A percentile compares a stretch with the other conserved stretches of the same genome.
phyloP scores from a whole-genome alignment of 2,797 vertebrate genomes.

The Urophycis tenuis region DNA sequence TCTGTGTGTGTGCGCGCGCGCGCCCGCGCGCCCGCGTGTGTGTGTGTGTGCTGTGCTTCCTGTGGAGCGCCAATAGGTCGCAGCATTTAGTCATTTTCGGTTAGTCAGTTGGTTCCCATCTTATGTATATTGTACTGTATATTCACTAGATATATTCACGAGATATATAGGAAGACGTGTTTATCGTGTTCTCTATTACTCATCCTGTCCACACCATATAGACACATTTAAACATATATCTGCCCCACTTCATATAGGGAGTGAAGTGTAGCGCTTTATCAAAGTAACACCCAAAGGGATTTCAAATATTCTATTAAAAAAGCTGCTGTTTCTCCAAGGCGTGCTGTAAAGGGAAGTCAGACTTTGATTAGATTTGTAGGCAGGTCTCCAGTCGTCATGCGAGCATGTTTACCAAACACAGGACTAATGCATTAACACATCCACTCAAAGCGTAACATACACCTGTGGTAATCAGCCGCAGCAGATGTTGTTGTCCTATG shows the following conservation, averaged over 20 bases:
- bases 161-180: not conserved
- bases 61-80: constrained; percentile 43
- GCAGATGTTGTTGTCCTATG: not conserved
- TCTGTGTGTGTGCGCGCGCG: not conserved
- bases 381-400: not conserved
- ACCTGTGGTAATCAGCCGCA: not conserved
- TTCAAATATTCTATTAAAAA: not conserved
- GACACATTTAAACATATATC: not conserved
- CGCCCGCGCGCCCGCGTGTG: not conserved
- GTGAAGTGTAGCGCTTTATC: not conserved
- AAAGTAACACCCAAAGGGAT: not conserved
- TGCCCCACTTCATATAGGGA: not conserved
- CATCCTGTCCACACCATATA: not conserved
- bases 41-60: constrained; percentile 24
- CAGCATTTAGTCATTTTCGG: constrained; percentile 25
- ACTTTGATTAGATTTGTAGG: not conserved
- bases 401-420: not conserved
- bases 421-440: not conserved
- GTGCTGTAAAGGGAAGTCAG: not conserved
- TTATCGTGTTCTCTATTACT: not conserved
- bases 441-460: not conserved
- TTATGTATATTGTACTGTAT: too few relatives aligned
- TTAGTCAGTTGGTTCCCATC: not conserved
- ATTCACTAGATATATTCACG: not conserved
- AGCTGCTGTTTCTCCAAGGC: not conserved